Conservation (phyloP, 2,888 invertebrate genomes). For the Drosophila limbata region DNA sequence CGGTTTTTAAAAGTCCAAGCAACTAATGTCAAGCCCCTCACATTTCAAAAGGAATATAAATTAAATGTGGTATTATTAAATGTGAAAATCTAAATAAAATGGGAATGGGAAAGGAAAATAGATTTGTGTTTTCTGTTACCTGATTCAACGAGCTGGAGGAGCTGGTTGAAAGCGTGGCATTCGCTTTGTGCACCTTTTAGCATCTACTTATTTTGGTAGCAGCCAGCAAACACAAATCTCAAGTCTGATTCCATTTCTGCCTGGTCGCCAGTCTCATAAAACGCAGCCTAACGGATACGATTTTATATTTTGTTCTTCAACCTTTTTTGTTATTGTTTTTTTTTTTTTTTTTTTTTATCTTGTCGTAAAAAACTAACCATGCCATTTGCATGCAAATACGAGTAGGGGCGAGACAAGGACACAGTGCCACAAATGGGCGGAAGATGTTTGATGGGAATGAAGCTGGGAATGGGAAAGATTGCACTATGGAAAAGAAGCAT, state of each 20-base stretch:
- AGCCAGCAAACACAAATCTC: conserved; percentile 40
- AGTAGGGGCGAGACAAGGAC: conserved; percentile 46
- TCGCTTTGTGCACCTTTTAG: conserved; percentile 10
- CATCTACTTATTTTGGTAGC: conserved; percentile 5
- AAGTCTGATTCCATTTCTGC: conserved; percentile 39
- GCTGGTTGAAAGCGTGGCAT: conserved; percentile 8
- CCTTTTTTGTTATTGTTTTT: not conserved
- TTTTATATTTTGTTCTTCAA: not conserved
- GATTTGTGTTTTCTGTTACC: not conserved
- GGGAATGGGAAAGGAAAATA: not conserved
- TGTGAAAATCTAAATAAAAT: not conserved
- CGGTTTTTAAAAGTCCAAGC: too few species aligned
- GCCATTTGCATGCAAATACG: conserved; percentile 62
- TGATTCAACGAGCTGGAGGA: conserved; percentile 4
- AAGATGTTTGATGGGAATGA: conserved; percentile 10
- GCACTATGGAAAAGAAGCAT: too few species aligned
- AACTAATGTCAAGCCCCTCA: too few species aligned
- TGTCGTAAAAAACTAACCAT: conserved; percentile 48
- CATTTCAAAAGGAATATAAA: too few species aligned
- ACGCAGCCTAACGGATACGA: conserved; percentile 52
- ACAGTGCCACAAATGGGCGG: conserved; percentile 23
- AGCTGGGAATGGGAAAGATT: conserved; percentile 1
- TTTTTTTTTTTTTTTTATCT: conserved; percentile 1
- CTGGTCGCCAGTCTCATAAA: conserved; percentile 45
- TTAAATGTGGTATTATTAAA: too few species aligned